Conservation (phyloP, 2,797 vertebrate species). For the Erpetoichthys calabaricus region DNA sequence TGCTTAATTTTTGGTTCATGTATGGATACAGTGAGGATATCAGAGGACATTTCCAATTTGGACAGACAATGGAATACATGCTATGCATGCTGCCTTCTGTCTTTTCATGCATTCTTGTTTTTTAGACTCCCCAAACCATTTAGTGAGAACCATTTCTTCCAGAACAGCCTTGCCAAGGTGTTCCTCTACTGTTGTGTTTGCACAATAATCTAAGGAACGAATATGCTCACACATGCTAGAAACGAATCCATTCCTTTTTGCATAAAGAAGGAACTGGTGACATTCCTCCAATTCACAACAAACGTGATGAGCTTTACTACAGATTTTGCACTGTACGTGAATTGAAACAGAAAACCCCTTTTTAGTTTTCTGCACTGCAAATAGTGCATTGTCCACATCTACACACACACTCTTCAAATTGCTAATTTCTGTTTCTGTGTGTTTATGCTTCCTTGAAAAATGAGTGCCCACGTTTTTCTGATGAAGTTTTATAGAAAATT, state of each 20-base stretch:
- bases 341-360: constrained; percentile 3
- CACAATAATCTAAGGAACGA: constrained; percentile 11
- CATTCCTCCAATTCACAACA: constrained; percentile 8
- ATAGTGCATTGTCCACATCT: constrained; percentile 6
- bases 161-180: constrained; percentile 1
- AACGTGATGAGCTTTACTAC: constrained; percentile 2
- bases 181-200: constrained; percentile 1
- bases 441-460: no score
- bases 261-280: background rate
- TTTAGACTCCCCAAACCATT: constrained; percentile 10
- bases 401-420: constrained; percentile 8
- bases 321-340: constrained; percentile 7
- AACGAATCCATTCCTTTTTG: constrained; percentile 5
- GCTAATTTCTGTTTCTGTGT: no score
- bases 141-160: constrained; percentile 7
- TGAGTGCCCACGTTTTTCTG: no score
- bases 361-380: constrained; percentile 3
- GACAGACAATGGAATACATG: constrained; percentile 2
- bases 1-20: constrained; percentile 1
- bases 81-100: constrained; percentile 4
- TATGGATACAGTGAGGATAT: constrained; percentile 5
- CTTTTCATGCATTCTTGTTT: constrained; percentile 7
- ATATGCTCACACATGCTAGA: constrained; percentile 6
- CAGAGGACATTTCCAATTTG: constrained; percentile 3
- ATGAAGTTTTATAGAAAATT: no score